phyloP scores from a whole-genome alignment of 2,888 invertebrate genomes.

The Agrotis clavis region DNA sequence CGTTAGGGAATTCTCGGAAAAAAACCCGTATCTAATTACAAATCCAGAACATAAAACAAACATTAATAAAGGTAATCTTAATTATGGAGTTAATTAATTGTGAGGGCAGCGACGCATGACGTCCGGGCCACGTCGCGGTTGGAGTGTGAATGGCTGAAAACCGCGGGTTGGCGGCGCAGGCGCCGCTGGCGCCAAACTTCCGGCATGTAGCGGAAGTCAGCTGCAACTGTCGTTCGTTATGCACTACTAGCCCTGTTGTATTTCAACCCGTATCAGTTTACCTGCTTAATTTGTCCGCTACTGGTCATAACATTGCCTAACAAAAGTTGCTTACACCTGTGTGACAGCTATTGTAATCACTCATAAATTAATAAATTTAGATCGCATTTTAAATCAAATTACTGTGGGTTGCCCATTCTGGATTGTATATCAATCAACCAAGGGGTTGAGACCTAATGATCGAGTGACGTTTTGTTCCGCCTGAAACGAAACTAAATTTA shows the following conservation, averaged over 20 bases:
- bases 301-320: conserved; percentile 65
- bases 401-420: not conserved
- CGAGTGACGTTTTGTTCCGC: conserved; percentile 42
- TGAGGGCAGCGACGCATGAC: conserved; percentile 75
- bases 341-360: conserved; percentile 48
- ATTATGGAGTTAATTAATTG: conserved; percentile 72
- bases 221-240: conserved; percentile 86
- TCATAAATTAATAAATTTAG: conserved; percentile 46
- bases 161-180: conserved; percentile 78
- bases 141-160: conserved; percentile 76
- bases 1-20: conserved; percentile 20
- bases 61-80: conserved; percentile 39
- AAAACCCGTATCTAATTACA: conserved; percentile 25
- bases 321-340: conserved; percentile 48
- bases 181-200: conserved; percentile 86
- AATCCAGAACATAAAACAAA: conserved; percentile 49
- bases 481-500: conserved; percentile 50
- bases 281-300: conserved; percentile 74
- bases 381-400: conserved; percentile 41
- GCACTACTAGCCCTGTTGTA: conserved; percentile 81
- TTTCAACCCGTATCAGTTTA: conserved; percentile 77
- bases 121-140: conserved; percentile 79
- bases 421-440: not conserved
- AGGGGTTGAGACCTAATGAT: conserved; percentile 10
- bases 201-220: conserved; percentile 84